Evolutionary conservation across 2,113 vertebrate species (phyloP), one percentile per base, ranked within the genome.

Genomic region (Tauraco erythrolophus): DNA sequence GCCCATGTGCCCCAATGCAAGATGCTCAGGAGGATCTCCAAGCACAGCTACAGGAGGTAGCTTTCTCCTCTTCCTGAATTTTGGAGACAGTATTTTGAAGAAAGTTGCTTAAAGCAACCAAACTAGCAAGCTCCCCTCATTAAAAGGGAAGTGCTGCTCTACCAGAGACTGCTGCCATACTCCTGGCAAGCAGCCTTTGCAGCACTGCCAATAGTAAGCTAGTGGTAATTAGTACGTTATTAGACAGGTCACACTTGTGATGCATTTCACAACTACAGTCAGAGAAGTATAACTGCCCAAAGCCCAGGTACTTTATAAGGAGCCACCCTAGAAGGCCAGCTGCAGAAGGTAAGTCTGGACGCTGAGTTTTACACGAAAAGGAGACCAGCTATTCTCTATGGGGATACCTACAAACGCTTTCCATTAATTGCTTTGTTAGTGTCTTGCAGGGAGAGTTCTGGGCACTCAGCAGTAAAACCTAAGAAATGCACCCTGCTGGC

Each of bases 401-500:
- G 53, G 77, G 28, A 46, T 61, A 89, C 35, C 65, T 78, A 51
- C 39, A 30, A 51, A 30, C 25, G 21, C 33, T 58, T 94, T 82
- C 56, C 83, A 84, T 89, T 94, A 92, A 95, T 78, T 88, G 72
- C 33, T 91, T 89, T 0, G 0, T 74, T 93, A 86, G 45, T 43
- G 69, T 28, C 66, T 94, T 88, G 69, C 64, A 86, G 56, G 54
- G 85, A 88, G 60, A 71, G 43, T 41, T 86, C 80, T 93, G 85
- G 64, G 76, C 75, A 78, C 76, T 84, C 0, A 41, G 92, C 84
- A 71, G 50, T 60, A 68, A 94, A 89, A 75, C 19, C 69, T 43
- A 62, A 86, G 71, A 88, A 95, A 92, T 60, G 39, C 86, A 64
- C 72, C 94, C 88, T 68, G 72, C 91, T 89, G 76, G 69, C 94